A percentile compares a stretch with the other conserved stretches of the same genome.
Evolutionary conservation across 2,888 invertebrate species (phyloP).

Genomic region (Eupsilia transversa): DNA sequence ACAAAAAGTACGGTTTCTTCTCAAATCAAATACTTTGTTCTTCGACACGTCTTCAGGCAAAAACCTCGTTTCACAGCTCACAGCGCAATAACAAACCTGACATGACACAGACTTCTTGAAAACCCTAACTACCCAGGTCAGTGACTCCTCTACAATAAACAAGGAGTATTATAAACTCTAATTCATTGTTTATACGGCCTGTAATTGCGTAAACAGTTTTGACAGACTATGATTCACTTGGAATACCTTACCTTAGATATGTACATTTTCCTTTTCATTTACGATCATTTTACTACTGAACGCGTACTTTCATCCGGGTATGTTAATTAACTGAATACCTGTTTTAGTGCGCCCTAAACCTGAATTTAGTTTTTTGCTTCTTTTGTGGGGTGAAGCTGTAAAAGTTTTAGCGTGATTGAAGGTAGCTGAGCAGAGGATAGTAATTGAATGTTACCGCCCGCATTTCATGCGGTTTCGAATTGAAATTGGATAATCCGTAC

Average conservation of each 20-base stretch:
- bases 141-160: slow-evolving; percentile 51
- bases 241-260: slow-evolving; percentile 42
- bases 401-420: slow-evolving; percentile 13
- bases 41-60: slow-evolving; percentile 7
- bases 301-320: slow-evolving; percentile 45
- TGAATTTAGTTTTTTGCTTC: slow-evolving; percentile 22
- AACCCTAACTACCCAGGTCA: slow-evolving; percentile 59
- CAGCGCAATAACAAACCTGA: slow-evolving; percentile 51
- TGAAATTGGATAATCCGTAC: slow-evolving; percentile 21
- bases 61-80: slow-evolving; percentile 40
- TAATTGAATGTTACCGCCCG: slow-evolving; percentile 4
- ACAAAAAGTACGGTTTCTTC: slow-evolving; percentile 5
- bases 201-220: slow-evolving; percentile 53
- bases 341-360: slow-evolving; percentile 43
- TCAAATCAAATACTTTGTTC: slow-evolving; percentile 18
- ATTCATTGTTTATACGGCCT: slow-evolving; percentile 5
- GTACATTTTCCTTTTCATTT: slow-evolving; percentile 53
- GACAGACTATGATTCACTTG: slow-evolving; percentile 44
- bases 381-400: slow-evolving; percentile 3
- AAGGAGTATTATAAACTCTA: slow-evolving; percentile 44
- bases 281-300: slow-evolving; percentile 55
- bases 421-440: background rate
- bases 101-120: slow-evolving; percentile 56
- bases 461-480: slow-evolving; percentile 18
- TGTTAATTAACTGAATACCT: slow-evolving; percentile 55